phyloP scores from a whole-genome alignment of 2,113 vertebrate species.

The Casuarius casuarius region DNA sequence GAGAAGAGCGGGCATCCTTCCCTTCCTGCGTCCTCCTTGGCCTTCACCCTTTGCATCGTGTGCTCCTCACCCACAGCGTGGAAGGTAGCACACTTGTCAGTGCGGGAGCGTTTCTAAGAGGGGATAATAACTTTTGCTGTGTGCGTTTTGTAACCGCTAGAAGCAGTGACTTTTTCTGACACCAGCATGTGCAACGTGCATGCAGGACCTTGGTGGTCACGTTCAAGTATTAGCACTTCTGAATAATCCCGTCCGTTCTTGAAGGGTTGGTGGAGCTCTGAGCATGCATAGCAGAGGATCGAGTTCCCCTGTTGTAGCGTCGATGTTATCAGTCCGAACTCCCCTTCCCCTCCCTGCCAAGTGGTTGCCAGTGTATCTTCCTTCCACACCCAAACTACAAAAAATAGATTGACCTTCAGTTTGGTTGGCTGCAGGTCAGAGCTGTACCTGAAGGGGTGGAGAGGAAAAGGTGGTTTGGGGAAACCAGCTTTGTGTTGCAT shows the following conservation, averaged over 20 bases:
- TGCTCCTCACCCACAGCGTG: neutral
- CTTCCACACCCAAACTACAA: neutral
- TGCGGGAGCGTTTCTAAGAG: neutral
- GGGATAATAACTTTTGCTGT: neutral
- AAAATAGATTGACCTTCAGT: rapidly evolving
- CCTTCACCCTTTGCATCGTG: neutral
- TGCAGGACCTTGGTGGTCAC: neutral
- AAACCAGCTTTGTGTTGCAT: neutral
- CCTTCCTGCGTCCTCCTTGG: neutral
- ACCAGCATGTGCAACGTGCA: rapidly evolving
- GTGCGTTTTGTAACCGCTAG: neutral
- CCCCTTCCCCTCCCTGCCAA: neutral
- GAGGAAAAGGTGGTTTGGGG: neutral
- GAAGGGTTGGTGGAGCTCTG: neutral
- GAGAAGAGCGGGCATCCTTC: neutral
- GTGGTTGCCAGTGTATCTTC: neutral
- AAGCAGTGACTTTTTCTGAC: neutral
- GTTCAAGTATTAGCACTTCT: neutral
- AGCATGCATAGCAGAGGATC: neutral
- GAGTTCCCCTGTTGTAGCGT: neutral
- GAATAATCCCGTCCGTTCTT: neutral
- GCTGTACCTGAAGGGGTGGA: neutral
- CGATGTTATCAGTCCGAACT: neutral
- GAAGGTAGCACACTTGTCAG: rapidly evolving
- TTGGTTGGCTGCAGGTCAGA: neutral